phyloP scores from a whole-genome alignment of 2,113 vertebrate species.

The Eira barbara region DNA sequence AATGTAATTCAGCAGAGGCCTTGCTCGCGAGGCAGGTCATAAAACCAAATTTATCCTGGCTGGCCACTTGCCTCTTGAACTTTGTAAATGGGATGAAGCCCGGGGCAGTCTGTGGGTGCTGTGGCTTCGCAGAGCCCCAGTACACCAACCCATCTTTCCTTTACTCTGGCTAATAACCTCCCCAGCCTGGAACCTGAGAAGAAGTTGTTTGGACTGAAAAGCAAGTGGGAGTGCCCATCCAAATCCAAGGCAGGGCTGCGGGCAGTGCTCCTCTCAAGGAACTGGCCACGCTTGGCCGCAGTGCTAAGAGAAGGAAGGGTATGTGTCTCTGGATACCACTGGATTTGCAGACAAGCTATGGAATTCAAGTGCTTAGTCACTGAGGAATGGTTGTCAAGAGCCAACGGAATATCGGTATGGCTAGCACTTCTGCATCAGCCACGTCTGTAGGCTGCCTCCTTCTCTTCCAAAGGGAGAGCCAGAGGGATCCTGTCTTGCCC shows the following conservation, averaged over 20 bases:
- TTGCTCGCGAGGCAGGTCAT: background rate
- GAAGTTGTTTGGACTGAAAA: background rate
- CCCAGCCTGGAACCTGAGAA: background rate
- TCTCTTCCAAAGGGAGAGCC: background rate
- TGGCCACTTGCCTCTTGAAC: background rate
- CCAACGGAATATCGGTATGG: accelerated
- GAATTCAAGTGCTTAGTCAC: background rate
- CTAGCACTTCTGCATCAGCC: background rate
- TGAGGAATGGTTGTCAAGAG: background rate
- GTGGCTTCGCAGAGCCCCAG: background rate
- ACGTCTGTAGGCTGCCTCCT: background rate
- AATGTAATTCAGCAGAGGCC: background rate
- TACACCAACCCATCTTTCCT: background rate
- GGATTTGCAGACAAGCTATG: background rate
- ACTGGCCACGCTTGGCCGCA: background rate
- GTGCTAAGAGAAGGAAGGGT: background rate
- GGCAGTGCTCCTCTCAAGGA: background rate
- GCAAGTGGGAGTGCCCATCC: background rate
- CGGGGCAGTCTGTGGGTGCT: background rate
- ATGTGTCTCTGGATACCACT: background rate
- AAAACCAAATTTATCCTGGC: background rate
- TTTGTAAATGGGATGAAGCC: background rate
- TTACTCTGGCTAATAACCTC: background rate
- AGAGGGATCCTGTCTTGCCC: background rate
- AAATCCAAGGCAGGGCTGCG: background rate